Base-by-base conservation (phyloP, 2,797 vertebrate species). In the Arrhamphus sclerolepis region DNA sequence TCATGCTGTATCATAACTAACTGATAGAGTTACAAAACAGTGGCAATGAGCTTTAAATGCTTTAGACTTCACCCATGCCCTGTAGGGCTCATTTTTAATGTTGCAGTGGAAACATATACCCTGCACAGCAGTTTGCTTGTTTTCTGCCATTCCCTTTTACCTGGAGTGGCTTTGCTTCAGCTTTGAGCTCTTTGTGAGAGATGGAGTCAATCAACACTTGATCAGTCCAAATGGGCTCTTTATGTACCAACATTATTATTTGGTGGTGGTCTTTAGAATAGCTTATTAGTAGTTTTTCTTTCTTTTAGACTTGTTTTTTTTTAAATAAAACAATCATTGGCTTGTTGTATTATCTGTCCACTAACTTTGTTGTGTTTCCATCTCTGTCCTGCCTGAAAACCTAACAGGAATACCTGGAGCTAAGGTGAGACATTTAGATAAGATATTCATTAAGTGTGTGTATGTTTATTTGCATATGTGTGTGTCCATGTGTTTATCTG, bases 341-440 rank as follows among this genome's bases (percentile, higher is more conserved):
- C 53, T 56, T n/a, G n/a, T 3, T 65, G 24, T 66, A 5, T 40
- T 13, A 55, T 44, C 8, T 22, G 21, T 61, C 68, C n/a, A 22
- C 82, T 90, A 87, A 89, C 79, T 51, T 13, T 79, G 24, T 49
- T 78, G 54, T 80, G 22, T 81, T 74, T 66, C 65, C 54, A 49
- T 31, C 53, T 65, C 47, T 52, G 28, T 41, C 47, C 53, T 4
- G 6, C 28, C 60, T 22, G 10, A 62, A 76, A 66, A 77, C 71
- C 77, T 84, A 57, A 83, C 92, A 97, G 96, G 92, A 87, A 49
- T 87, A 46, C 83, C 89, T 52, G 94, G 93, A 70, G 88, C 88
- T 76, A 96, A 96, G 96, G 97, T 98, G 87, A 96, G 92, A 78
- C 57, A 11, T 63, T 40, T 7, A 17, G 10, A 22, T 13, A 40